Percentiles rank a stretch among this genome's conserved stretches.
phyloP scores from a whole-genome alignment of 2,888 invertebrate genomes.

The Andrena hattorfiana region DNA sequence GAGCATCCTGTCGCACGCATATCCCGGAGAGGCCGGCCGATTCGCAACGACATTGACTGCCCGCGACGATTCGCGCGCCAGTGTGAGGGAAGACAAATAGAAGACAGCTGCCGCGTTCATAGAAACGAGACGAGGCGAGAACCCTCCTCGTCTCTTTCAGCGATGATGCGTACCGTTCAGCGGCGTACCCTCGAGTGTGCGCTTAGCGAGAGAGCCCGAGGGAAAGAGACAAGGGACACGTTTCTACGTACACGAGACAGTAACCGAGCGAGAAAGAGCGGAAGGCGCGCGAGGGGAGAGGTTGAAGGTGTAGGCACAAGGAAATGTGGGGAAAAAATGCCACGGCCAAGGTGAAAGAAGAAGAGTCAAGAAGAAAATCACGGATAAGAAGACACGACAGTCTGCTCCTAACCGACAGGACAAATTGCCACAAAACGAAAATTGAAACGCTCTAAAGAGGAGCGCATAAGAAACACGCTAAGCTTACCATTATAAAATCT shows the following conservation, averaged over 20 bases:
- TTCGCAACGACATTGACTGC: constrained; percentile 31
- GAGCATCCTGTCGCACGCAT: constrained; percentile 47
- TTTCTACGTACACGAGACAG: not conserved
- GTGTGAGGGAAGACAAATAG: constrained; percentile 67
- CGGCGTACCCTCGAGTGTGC: constrained; percentile 24
- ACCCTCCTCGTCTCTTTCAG: constrained; percentile 61
- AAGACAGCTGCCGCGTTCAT: constrained; percentile 68
- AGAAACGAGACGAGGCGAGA: constrained; percentile 50
- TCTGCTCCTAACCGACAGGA: too few species aligned
- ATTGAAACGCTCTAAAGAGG: too few species aligned
- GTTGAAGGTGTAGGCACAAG: not conserved
- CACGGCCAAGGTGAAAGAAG: not conserved
- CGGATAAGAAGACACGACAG: too few species aligned
- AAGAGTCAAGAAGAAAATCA: not conserved
- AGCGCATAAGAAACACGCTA: too few species aligned
- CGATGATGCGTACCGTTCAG: constrained; percentile 56
- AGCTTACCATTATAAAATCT: not conserved
- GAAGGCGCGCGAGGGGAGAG: not conserved
- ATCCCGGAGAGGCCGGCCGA: constrained; percentile 7
- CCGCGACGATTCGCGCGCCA: constrained; percentile 39
- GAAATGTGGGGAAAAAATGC: not conserved
- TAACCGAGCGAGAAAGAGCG: constrained; percentile 7
- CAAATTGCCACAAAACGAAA: too few species aligned
- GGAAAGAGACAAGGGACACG: constrained; percentile 13
- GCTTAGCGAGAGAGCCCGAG: constrained; percentile 36